Percentiles rank a stretch among this genome's conserved stretches.
Evolutionary conservation across 2,113 vertebrate genomes (phyloP).

Genomic region (Planiliza haematocheilus): DNA sequence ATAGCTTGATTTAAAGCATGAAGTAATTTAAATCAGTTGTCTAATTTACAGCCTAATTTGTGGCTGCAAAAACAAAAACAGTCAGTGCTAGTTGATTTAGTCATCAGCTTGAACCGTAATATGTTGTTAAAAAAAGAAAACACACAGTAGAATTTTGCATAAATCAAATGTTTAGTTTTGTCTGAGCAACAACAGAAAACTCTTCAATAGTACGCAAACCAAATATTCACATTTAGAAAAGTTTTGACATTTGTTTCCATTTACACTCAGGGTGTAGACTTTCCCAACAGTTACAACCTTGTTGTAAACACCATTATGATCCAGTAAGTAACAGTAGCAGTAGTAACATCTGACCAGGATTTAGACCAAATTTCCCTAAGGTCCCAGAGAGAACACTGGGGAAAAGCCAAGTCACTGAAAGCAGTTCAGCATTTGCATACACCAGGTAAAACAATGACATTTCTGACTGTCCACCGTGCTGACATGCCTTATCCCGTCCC

Average conservation of each 20-base stretch:
- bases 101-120: background rate
- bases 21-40: background rate
- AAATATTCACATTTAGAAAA: background rate
- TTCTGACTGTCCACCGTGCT: no score
- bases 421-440: slow-evolving; percentile 5
- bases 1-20: background rate
- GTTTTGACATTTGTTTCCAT: no score
- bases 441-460: background rate
- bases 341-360: slow-evolving; percentile 42
- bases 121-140: background rate
- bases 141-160: background rate
- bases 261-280: no score
- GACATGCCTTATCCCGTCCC: slow-evolving; percentile 4
- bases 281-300: no score
- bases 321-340: slow-evolving; percentile 4
- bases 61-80: background rate
- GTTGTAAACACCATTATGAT: background rate
- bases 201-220: no score
- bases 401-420: background rate
- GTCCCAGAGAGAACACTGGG: background rate
- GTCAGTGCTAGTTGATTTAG: background rate
- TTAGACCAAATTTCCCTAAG: background rate
- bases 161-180: background rate
- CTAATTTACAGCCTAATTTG: slow-evolving; percentile 3
- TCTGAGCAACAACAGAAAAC: background rate